These are phyloP conservation scores for Orchestia grillus DNA, from an alignment of 1,140 invertebrate species.

Conservation along the genomic window DNA sequence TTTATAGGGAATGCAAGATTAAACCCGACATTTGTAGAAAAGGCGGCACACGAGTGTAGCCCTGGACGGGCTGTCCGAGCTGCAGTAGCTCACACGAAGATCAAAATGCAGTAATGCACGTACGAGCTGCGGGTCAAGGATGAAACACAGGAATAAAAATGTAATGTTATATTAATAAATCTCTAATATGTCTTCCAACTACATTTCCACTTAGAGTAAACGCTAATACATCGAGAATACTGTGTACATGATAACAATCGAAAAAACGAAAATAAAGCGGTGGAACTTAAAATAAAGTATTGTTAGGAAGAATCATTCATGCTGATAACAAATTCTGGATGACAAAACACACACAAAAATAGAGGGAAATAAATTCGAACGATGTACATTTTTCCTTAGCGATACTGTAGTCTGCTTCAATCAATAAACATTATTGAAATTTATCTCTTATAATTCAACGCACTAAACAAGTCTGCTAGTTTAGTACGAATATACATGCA, in stretches of 20 bases:
- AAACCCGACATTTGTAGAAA: no score
- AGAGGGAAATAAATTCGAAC: neutral
- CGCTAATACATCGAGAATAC: neutral
- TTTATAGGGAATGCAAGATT: no score
- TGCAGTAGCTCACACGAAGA: no score
- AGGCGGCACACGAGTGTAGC: no score
- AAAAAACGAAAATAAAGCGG: neutral
- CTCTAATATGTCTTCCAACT: neutral
- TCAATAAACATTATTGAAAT: no score
- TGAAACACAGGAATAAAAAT: neutral
- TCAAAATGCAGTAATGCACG: no score
- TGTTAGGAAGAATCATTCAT: neutral
- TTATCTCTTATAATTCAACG: no score
- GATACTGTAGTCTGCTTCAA: neutral
- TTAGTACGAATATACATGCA: no score
- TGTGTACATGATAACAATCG: neutral
- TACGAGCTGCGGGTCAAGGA: neutral
- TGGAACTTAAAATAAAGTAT: neutral
- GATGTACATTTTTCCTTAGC: neutral
- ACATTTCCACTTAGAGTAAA: neutral
- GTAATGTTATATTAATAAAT: neutral
- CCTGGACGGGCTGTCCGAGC: no score
- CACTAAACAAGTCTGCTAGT: no score
- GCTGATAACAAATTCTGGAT: neutral
- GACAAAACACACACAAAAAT: neutral